These are phyloP conservation scores for Suricata suricatta DNA, from an alignment of 2,113 vertebrate species.

Conservation along the genomic window DNA sequence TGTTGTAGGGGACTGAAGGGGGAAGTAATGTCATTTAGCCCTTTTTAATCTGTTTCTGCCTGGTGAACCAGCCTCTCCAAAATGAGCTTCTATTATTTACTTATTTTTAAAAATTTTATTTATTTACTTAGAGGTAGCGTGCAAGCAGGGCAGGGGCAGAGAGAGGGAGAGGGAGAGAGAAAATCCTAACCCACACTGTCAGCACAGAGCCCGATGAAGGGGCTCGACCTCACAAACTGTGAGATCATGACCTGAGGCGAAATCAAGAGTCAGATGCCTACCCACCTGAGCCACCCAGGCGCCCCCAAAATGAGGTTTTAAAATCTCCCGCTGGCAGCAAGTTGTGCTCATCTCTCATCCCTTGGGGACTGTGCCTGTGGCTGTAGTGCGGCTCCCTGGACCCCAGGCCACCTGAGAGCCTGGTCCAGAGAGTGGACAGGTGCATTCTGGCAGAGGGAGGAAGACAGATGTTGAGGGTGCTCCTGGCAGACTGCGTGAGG, in stretches of 20 bases:
- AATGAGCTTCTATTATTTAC: neutral
- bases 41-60: neutral
- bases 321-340: neutral
- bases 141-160: too few relatives aligned
- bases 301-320: constrained; percentile 7
- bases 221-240: too few relatives aligned
- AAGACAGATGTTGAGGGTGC: neutral
- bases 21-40: neutral
- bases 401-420: neutral
- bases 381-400: neutral
- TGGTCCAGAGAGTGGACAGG: neutral
- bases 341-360: neutral
- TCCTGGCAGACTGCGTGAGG: neutral
- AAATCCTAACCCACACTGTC: too few relatives aligned
- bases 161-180: too few relatives aligned
- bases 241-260: too few relatives aligned
- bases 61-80: neutral
- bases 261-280: too few relatives aligned
- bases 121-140: too few relatives aligned
- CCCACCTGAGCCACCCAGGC: too few relatives aligned
- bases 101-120: too few relatives aligned
- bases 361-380: neutral
- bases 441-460: neutral
- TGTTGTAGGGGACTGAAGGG: neutral
- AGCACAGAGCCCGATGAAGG: too few relatives aligned